Conservation (phyloP, 1,140 invertebrate species). For the Panagrolaimus sp. region DNA sequence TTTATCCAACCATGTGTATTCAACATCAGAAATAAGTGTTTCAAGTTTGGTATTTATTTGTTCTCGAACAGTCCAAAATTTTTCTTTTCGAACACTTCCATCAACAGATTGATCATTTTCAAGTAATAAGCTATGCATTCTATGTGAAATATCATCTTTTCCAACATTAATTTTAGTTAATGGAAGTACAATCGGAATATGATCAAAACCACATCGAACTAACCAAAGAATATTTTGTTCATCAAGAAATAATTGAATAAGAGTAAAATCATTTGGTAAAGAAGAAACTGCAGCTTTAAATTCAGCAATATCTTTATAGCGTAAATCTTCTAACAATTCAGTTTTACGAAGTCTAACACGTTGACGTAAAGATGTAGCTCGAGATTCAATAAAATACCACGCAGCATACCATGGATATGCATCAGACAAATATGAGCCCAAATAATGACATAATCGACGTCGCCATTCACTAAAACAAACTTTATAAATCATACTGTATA, state of each 20-base stretch:
- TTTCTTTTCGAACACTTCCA: not conserved
- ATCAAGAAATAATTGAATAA: not conserved
- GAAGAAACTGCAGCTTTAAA: not conserved
- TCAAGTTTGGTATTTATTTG: not conserved
- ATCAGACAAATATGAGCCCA: not conserved
- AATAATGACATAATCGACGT: not conserved
- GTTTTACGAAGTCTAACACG: not conserved
- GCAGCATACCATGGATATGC: not conserved
- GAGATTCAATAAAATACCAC: conserved; percentile 2
- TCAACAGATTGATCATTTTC: conserved; percentile 1
- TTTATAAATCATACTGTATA: not conserved
- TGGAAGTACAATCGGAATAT: not conserved
- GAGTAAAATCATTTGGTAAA: not conserved
- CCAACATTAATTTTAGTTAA: not conserved
- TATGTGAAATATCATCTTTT: not conserved
- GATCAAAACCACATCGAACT: not conserved
- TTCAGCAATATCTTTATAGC: not conserved
- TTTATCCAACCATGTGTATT: not conserved
- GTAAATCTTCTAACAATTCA: not conserved
- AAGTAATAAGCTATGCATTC: not conserved
- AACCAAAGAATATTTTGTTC: not conserved
- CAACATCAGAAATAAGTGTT: not conserved
- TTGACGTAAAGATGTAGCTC: not conserved
- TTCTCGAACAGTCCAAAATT: not conserved
- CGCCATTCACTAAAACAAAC: conserved; percentile 6